These are phyloP conservation scores for Keiferia lycopersicella DNA, from an alignment of 2,888 invertebrate species.

Conservation along the genomic window DNA sequence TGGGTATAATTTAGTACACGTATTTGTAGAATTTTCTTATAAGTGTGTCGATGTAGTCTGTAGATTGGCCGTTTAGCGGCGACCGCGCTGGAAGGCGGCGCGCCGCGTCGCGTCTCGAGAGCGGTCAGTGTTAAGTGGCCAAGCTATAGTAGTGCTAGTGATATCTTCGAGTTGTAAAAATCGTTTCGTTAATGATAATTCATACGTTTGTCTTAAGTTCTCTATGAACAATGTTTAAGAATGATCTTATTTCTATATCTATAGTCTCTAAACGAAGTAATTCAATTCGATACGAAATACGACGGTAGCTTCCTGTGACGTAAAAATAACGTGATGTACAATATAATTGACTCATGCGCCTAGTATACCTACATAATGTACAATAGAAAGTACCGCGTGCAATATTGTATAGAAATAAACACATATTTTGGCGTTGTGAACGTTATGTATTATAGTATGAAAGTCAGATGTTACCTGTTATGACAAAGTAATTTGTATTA, in stretches of 20 bases:
- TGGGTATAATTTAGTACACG: conserved; percentile 66
- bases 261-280: conserved; percentile 56
- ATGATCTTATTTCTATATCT: conserved; percentile 56
- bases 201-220: conserved; percentile 50
- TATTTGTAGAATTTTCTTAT: conserved; percentile 66
- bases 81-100: conserved; percentile 35
- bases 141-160: conserved; percentile 73
- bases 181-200: conserved; percentile 53
- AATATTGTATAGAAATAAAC: conserved; percentile 79
- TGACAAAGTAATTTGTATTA: conserved; percentile 79
- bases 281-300: conserved; percentile 59
- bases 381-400: conserved; percentile 75
- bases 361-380: conserved; percentile 64
- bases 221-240: conserved; percentile 55
- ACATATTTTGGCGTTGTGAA: conserved; percentile 79
- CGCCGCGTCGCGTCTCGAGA: neutral
- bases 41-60: conserved; percentile 44
- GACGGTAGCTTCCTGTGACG: conserved; percentile 69
- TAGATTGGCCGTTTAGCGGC: conserved; percentile 26
- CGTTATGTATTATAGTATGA: conserved; percentile 79
- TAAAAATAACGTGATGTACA: conserved; percentile 61
- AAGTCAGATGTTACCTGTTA: conserved; percentile 82
- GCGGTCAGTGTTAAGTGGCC: conserved; percentile 19
- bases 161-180: conserved; percentile 69
- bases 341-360: conserved; percentile 61